A percentile compares a stretch with the other conserved stretches of the same genome.
Evolutionary conservation across 2,888 invertebrate species (phyloP).

Genomic region (Ormyrus labotus): DNA sequence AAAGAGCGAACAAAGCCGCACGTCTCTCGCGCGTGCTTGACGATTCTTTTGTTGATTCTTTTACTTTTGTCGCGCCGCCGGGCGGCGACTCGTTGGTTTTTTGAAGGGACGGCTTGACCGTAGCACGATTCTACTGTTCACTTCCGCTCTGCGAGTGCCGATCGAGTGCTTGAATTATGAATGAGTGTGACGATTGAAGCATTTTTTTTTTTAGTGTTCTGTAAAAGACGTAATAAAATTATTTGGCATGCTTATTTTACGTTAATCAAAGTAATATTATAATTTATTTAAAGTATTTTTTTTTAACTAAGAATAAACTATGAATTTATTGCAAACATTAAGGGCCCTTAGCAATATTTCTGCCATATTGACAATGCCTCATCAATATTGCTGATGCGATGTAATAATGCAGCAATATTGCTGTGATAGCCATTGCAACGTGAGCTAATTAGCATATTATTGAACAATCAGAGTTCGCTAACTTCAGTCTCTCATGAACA

Average conservation of each 20-base stretch:
- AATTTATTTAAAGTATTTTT: no score
- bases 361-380: no score
- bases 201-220: not conserved
- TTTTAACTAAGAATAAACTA: no score
- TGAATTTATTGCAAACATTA: no score
- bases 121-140: constrained; percentile 42
- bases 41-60: constrained; percentile 41
- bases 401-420: no score
- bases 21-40: constrained; percentile 11
- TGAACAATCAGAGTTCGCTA: no score
- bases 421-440: no score
- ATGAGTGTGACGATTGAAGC: not conserved
- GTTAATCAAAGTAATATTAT: not conserved
- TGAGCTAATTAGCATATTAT: no score
- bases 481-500: no score
- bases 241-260: not conserved
- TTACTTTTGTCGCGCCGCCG: constrained; percentile 8
- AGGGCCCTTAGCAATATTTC: no score
- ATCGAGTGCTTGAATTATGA: constrained; percentile 5
- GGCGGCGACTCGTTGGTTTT: not conserved
- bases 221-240: not conserved
- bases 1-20: constrained; percentile 19
- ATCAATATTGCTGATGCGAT: no score
- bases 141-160: constrained; percentile 37
- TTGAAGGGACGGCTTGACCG: not conserved